These are phyloP conservation scores for Tipula helvola DNA, from an alignment of 2,888 invertebrate genomes.

Conservation along the genomic window DNA sequence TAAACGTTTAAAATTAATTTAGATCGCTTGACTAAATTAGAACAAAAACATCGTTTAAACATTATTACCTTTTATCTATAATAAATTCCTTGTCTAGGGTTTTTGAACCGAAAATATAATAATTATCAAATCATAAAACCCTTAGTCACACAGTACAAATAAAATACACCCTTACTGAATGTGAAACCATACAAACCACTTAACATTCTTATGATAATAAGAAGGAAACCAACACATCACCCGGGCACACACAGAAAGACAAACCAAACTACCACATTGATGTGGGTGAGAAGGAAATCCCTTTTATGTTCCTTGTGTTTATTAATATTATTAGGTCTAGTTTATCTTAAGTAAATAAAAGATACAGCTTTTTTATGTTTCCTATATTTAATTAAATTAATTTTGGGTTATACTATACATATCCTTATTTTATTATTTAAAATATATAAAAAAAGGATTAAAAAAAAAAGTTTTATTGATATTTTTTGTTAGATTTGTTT, in stretches of 20 bases:
- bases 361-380: neutral
- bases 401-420: neutral
- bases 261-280: neutral
- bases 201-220: neutral
- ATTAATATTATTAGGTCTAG: neutral
- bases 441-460: neutral
- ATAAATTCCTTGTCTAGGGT: no score
- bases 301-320: constrained; percentile 4
- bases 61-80: no score
- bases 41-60: no score
- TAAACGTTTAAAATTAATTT: no score
- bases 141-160: neutral
- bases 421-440: constrained; percentile 4
- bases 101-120: neutral
- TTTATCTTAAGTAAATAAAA: constrained; percentile 4
- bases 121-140: neutral
- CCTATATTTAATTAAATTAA: neutral
- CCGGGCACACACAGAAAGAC: neutral
- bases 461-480: neutral
- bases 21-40: no score
- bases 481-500: neutral
- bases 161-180: neutral
- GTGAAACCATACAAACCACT: neutral
- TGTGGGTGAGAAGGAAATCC: neutral
- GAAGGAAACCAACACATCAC: neutral